Percentiles rank a stretch among this genome's conserved stretches.
Evolutionary conservation across 2,888 invertebrate genomes (phyloP).

Genomic region (Drosophila infuscata): DNA sequence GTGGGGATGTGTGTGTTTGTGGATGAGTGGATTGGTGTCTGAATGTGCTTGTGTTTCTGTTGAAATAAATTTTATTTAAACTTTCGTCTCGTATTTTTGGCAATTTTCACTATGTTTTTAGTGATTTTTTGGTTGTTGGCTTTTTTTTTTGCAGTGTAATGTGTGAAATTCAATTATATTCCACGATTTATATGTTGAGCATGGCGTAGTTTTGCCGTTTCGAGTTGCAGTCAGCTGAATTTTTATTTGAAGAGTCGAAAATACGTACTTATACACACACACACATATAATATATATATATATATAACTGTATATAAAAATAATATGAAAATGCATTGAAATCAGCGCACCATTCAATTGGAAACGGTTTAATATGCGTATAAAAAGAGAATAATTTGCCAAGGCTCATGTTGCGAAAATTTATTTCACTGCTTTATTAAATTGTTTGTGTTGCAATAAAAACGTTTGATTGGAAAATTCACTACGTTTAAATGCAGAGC

Average conservation of each 20-base stretch:
- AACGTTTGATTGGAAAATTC: background rate
- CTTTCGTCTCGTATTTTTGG: slow-evolving; percentile 69
- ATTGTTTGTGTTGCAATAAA: background rate
- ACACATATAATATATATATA: background rate
- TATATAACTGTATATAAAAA: slow-evolving; percentile 27
- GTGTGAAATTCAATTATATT: slow-evolving; percentile 77
- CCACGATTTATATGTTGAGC: slow-evolving; percentile 75
- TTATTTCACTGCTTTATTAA: slow-evolving; percentile 27
- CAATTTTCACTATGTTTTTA: slow-evolving; percentile 33
- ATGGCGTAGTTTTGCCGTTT: slow-evolving; percentile 56
- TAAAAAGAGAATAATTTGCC: slow-evolving; percentile 63
- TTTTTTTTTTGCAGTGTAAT: slow-evolving; percentile 58
- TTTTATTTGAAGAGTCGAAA: slow-evolving; percentile 55
- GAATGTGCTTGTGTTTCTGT: slow-evolving; percentile 61
- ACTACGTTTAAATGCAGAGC: slow-evolving; percentile 1
- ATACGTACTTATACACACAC: slow-evolving; percentile 10
- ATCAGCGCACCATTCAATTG: slow-evolving; percentile 73
- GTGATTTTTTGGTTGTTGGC: background rate
- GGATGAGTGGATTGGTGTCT: slow-evolving; percentile 10
- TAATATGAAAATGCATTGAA: slow-evolving; percentile 64
- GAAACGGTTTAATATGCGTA: slow-evolving; percentile 75
- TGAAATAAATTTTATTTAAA: slow-evolving; percentile 80
- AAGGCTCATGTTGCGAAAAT: slow-evolving; percentile 39
- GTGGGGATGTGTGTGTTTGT: slow-evolving; percentile 8
- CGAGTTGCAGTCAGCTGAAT: slow-evolving; percentile 39